Percentiles rank a stretch among this genome's conserved stretches.
phyloP scores from a whole-genome alignment of 2,888 invertebrate genomes.

The Ophion slaviceki region DNA sequence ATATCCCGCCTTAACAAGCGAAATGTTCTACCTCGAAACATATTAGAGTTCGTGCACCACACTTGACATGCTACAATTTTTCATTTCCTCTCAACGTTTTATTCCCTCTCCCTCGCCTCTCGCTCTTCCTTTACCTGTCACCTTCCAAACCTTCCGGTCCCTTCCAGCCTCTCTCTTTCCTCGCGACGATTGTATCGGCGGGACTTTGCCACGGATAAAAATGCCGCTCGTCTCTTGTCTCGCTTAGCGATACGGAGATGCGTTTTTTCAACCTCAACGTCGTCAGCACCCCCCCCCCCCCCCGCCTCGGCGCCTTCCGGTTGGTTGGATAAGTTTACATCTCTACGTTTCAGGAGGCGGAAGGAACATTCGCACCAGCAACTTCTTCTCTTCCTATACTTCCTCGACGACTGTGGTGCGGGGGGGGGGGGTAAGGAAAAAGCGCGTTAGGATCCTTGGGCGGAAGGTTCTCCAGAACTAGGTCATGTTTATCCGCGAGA shows the following conservation, averaged over 20 bases:
- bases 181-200: constrained; percentile 33
- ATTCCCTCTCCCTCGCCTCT: not conserved
- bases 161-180: not conserved
- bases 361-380: constrained; percentile 1
- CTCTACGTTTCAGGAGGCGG: constrained; percentile 3
- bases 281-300: not conserved
- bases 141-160: not conserved
- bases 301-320: not conserved
- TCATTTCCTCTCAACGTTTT: not conserved
- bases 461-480: constrained; percentile 50
- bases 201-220: constrained; percentile 43
- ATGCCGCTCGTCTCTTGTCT: constrained; percentile 30
- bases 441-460: constrained; percentile 26
- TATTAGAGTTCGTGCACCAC: constrained; percentile 22
- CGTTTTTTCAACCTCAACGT: not conserved
- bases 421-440: constrained; percentile 1
- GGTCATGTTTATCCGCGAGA: constrained; percentile 63
- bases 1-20: too few relatives aligned
- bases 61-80: not conserved
- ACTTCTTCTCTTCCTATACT: not conserved
- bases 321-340: not conserved
- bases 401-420: not conserved
- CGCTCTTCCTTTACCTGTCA: not conserved
- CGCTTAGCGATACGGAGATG: constrained; percentile 34
- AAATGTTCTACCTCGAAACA: constrained; percentile 9